Percentiles rank a stretch among this genome's conserved stretches.
These are phyloP conservation scores for Polyergus mexicanus DNA, from an alignment of 1,140 invertebrate genomes.

Conservation along the genomic window DNA sequence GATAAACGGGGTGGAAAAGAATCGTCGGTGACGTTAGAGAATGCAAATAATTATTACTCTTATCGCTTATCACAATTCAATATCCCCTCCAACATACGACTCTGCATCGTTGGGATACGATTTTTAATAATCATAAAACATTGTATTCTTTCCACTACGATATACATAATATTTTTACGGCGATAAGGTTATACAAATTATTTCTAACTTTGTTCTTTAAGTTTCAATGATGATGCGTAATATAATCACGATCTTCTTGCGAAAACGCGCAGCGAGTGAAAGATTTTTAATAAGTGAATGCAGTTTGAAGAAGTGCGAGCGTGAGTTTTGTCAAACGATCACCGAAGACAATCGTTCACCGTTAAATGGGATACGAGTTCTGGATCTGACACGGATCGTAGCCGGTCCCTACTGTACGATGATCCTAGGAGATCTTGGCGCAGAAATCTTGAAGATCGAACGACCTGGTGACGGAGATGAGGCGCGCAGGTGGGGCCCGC, in stretches of 20 bases:
- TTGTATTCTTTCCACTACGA: not conserved
- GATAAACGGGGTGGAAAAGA: not conserved
- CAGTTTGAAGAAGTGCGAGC: constrained; percentile 5
- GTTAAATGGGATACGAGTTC: constrained; percentile 90
- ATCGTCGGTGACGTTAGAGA: not conserved
- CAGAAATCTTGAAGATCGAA: constrained; percentile 97
- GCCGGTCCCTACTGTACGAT: constrained; percentile 94
- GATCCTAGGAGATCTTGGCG: constrained; percentile 97
- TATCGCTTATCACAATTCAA: not conserved
- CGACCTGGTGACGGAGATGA: constrained; percentile 95
- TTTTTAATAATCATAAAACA: not conserved
- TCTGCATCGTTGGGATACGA: not conserved
- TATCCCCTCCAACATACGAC: not conserved
- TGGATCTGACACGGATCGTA: constrained; percentile 95
- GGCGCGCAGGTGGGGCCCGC: constrained; percentile 96
- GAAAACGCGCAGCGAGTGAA: not conserved
- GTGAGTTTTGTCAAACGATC: constrained; percentile 35
- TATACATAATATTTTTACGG: not conserved
- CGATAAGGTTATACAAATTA: constrained; percentile 2
- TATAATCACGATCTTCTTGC: constrained; percentile 4
- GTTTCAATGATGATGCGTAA: not conserved
- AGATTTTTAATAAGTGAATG: not conserved
- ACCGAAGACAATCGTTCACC: constrained; percentile 79
- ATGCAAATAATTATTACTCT: no score
- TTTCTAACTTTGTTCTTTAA: not conserved